Conservation (phyloP, 2,888 invertebrate genomes). For the Ectobius pallidus region DNA sequence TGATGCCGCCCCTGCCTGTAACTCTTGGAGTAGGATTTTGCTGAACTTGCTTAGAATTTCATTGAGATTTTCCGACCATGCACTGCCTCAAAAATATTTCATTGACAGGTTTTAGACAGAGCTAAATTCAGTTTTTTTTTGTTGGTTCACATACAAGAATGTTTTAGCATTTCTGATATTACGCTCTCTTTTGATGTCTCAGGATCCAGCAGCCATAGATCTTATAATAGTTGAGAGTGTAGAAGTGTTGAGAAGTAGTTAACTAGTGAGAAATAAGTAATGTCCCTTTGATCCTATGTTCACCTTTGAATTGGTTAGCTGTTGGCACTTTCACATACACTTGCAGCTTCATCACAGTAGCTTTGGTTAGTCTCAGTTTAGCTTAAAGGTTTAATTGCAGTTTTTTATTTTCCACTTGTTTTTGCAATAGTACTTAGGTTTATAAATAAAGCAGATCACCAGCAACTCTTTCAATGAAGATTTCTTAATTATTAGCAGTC, state of each 20-base stretch:
- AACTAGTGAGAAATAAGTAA: neutral
- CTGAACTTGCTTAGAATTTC: no score
- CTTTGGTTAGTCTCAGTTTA: conserved; percentile 34
- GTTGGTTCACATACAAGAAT: no score
- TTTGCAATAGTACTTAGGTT: conserved; percentile 40
- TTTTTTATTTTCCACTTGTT: conserved; percentile 33
- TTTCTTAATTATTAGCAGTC: conserved; percentile 18
- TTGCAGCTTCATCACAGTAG: conserved; percentile 35
- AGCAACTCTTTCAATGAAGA: conserved; percentile 26
- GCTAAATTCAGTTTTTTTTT: no score
- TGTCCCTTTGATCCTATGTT: conserved; percentile 34
- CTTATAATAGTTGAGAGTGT: neutral
- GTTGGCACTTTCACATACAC: conserved; percentile 29
- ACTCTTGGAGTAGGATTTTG: no score
- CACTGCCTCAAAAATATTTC: no score
- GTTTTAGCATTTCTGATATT: no score
- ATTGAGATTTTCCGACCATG: no score
- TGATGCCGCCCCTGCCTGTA: no score
- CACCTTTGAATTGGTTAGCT: conserved; percentile 35
- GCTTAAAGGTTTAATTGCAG: conserved; percentile 33
- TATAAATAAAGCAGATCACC: conserved; percentile 32
- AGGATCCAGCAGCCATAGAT: neutral
- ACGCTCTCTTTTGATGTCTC: no score
- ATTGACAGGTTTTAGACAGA: no score
- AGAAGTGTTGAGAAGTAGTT: neutral